Evolutionary conservation across 2,888 invertebrate species (phyloP), one percentile per base, ranked within the genome.

Genomic region (Synergus japonicus): DNA sequence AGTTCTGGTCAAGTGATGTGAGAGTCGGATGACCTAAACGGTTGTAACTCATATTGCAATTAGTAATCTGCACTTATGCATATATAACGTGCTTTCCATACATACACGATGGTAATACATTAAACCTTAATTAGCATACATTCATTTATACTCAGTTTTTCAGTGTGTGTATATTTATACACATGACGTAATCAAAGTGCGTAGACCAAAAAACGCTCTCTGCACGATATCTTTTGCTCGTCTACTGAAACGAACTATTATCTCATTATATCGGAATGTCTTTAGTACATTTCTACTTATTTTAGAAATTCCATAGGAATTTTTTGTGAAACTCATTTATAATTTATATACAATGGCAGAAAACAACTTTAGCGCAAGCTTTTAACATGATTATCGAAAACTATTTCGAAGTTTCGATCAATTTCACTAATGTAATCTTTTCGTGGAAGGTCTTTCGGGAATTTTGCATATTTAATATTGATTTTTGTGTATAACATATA

Each of bases 111-210:
- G 44, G 22, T 22, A 67, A 46, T 46, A 44, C 46, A 22, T 46
- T 43, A 67, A 18, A 69, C 49, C 69, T 69, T 69, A 69, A 29
- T 18, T 44, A 69, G 46, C 69, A 69, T 29, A 15, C 67, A 44
- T 9, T 67, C 49, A 49, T 69, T 69, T 69, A 22, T 29, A 49
- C 15, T 29, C 46, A 15, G 22, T 22, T 46, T 44, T 69, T 69
- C 22, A 13, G 29, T 46, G 44, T 46, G 44, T 69, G 15, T 22
- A 0, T 18, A 9, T 65, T 65, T 7, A 10, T 67, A 18, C 22
- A 29, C 22, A 69, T 69, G 29, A 46, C 69, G 49, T 49, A 69
- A 69, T 49, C 69, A 46, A 69, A 69, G 69, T 69, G 49, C 69
- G 69, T 69, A 69, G 69, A 46, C 69, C 69, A 69, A 69, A 29